Conservation (phyloP, 35 echinoderm and acorn worm species). For the Eucidaris tribuloides region DNA sequence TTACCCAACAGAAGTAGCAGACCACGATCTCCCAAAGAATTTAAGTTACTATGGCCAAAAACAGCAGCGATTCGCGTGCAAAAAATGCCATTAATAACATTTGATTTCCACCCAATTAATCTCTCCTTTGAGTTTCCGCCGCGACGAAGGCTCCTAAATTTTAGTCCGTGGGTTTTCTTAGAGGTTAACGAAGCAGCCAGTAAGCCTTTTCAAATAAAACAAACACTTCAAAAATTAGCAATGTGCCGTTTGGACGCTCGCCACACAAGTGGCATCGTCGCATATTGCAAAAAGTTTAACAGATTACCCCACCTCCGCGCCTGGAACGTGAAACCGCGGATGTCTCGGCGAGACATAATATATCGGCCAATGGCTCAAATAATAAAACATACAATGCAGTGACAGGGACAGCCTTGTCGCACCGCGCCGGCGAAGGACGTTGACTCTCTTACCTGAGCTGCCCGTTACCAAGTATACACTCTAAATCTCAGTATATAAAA, state of each 20-base stretch:
- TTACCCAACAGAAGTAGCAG: neutral
- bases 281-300: conserved; percentile 6
- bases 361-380: conserved; percentile 37
- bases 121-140: conserved; percentile 25
- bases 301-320: neutral
- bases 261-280: conserved; percentile 33
- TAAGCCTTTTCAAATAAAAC: conserved; percentile 19
- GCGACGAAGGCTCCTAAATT: conserved; percentile 13
- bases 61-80: neutral
- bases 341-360: neutral
- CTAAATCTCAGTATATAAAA: conserved; percentile 39
- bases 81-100: conserved; percentile 29
- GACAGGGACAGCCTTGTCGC: conserved; percentile 43
- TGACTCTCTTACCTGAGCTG: neutral
- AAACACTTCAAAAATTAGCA: conserved; percentile 10
- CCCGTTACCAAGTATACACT: conserved; percentile 40
- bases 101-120: conserved; percentile 23
- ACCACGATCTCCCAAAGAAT: neutral
- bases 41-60: neutral
- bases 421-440: neutral
- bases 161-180: conserved; percentile 8
- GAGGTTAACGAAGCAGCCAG: conserved; percentile 20
- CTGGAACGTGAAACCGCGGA: conserved; percentile 13
- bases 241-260: neutral
- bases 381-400: conserved; percentile 37